Percentiles rank a stretch among this genome's conserved stretches.
Evolutionary conservation across 1,140 invertebrate species (phyloP).

Genomic region (Catajapyx aquilonaris): DNA sequence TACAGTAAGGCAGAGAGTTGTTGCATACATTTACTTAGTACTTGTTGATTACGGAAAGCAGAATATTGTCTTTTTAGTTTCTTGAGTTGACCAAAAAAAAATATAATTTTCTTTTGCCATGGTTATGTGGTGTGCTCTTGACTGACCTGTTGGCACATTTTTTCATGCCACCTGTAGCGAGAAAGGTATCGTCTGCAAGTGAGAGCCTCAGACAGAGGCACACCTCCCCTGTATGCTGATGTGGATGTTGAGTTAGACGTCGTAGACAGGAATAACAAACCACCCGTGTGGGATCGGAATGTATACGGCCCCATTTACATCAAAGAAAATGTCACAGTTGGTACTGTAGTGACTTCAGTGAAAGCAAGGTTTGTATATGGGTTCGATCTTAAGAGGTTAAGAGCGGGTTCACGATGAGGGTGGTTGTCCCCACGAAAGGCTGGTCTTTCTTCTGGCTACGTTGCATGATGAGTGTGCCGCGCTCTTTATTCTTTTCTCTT

Average conservation of each 20-base stretch:
- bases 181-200: slow-evolving; percentile 85
- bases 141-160: slow-evolving; percentile 22
- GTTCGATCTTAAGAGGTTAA: slow-evolving; percentile 1
- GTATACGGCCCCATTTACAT: slow-evolving; percentile 89
- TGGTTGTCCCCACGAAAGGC: too few relatives aligned
- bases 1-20: too few relatives aligned
- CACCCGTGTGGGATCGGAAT: slow-evolving; percentile 79
- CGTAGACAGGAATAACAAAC: slow-evolving; percentile 94
- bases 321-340: slow-evolving; percentile 93
- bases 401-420: too few relatives aligned
- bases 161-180: slow-evolving; percentile 39
- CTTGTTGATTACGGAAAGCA: too few relatives aligned
- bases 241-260: slow-evolving; percentile 92
- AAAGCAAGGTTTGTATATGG: slow-evolving; percentile 85
- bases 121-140: slow-evolving; percentile 1
- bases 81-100: neutral
- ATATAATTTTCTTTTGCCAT: neutral
- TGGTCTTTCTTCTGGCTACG: too few relatives aligned
- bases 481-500: too few relatives aligned
- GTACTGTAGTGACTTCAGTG: slow-evolving; percentile 86
- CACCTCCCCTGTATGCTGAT: slow-evolving; percentile 66
- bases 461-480: too few relatives aligned
- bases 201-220: slow-evolving; percentile 76
- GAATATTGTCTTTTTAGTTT: neutral
- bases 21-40: too few relatives aligned